phyloP scores from a whole-genome alignment of 2,113 vertebrate species.

The Drymodes brunneopygia region DNA sequence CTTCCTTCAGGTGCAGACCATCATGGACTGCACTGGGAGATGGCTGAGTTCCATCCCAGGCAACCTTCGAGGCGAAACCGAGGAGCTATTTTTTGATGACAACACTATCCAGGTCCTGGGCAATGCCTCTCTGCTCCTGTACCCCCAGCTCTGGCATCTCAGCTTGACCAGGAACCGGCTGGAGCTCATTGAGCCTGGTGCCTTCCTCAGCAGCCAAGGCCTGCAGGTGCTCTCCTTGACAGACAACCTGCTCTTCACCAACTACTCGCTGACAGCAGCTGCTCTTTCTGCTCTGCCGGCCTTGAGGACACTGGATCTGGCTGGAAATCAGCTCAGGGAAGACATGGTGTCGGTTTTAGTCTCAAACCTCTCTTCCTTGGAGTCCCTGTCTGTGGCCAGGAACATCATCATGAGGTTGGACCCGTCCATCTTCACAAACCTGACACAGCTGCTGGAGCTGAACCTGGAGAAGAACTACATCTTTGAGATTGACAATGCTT shows the following conservation, averaged over 20 bases:
- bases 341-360: constrained; percentile 77
- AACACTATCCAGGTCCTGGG: constrained; percentile 80
- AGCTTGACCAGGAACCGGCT: constrained; percentile 79
- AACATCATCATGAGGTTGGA: constrained; percentile 87
- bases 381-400: constrained; percentile 82
- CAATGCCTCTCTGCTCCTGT: constrained; percentile 71
- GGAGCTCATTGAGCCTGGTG: constrained; percentile 48
- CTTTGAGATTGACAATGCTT: constrained; percentile 90
- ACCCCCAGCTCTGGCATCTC: constrained; percentile 75
- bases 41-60: constrained; percentile 73
- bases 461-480: constrained; percentile 88
- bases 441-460: constrained; percentile 81
- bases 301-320: constrained; percentile 81
- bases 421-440: constrained; percentile 72
- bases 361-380: constrained; percentile 81
- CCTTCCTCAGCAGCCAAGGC: constrained; percentile 72
- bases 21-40: constrained; percentile 70
- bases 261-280: constrained; percentile 69
- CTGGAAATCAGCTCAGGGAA: constrained; percentile 84
- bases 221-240: constrained; percentile 78
- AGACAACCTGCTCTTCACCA: constrained; percentile 78
- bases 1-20: constrained; percentile 72
- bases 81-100: constrained; percentile 81
- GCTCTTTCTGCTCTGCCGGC: constrained; percentile 72
- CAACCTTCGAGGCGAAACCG: constrained; percentile 52